A percentile compares a stretch with the other conserved stretches of the same genome.
These are phyloP conservation scores for Darevskia mixta DNA, from an alignment of 2,797 vertebrate species.

Conservation along the genomic window DNA sequence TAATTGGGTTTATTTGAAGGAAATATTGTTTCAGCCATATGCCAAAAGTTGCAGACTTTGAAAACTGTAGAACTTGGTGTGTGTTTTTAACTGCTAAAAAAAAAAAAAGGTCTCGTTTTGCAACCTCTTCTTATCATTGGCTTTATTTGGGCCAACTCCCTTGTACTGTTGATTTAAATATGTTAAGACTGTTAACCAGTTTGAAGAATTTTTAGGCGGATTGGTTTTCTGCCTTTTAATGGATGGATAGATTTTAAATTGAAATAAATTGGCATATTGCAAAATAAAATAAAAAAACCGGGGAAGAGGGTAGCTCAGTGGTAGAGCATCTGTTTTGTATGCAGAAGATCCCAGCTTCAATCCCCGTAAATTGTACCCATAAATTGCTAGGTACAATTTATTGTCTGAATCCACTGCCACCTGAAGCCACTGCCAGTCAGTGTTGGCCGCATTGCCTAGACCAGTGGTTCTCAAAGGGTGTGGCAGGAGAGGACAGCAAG, in stretches of 20 bases:
- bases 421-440: no score
- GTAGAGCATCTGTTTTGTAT: no score
- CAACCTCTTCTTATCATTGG: background rate
- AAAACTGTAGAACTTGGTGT: background rate
- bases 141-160: background rate
- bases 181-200: background rate
- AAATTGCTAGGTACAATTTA: no score
- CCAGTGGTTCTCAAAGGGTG: no score
- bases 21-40: fast-evolving
- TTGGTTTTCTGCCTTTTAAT: background rate
- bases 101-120: background rate
- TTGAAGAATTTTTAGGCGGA: background rate
- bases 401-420: no score
- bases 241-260: background rate
- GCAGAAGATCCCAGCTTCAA: no score
- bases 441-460: no score
- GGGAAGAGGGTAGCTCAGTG: no score
- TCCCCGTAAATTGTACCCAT: no score
- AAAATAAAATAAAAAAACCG: background rate
- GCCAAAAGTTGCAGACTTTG: fast-evolving
- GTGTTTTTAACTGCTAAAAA: background rate
- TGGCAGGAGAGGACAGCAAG: no score
- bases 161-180: background rate
- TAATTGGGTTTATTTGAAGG: background rate
- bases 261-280: background rate